These are phyloP conservation scores for Calosoma granatense DNA, from an alignment of 1,140 invertebrate species.

Conservation along the genomic window DNA sequence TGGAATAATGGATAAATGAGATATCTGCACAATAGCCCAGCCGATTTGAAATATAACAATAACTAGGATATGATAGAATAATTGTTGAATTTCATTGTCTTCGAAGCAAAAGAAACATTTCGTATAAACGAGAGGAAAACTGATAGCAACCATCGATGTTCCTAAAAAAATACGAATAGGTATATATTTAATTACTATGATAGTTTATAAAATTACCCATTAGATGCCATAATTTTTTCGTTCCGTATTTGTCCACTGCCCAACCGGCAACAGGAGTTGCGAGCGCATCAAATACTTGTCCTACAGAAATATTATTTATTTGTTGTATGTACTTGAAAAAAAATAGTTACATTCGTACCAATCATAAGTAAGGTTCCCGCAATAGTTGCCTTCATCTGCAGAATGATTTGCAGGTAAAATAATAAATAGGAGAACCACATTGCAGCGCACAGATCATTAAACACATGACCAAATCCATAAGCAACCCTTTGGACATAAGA, in stretches of 20 bases:
- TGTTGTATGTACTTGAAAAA: conserved; percentile 9
- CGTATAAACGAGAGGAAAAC: conserved; percentile 77
- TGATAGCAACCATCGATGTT: conserved; percentile 46
- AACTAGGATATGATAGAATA: conserved; percentile 63
- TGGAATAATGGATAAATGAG: conserved; percentile 82
- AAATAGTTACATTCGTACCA: conserved; percentile 38
- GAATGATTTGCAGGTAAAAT: conserved; percentile 74
- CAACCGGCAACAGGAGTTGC: conserved; percentile 79
- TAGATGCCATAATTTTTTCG: conserved; percentile 79
- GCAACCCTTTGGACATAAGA: conserved; percentile 40
- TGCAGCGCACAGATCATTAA: conserved; percentile 82
- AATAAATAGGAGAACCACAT: conserved; percentile 94
- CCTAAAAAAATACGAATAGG: conserved; percentile 37
- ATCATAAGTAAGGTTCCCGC: conserved; percentile 70
- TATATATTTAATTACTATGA: not conserved
- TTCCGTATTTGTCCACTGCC: conserved; percentile 63
- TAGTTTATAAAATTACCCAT: conserved; percentile 46
- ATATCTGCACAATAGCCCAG: conserved; percentile 85
- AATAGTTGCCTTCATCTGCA: conserved; percentile 54
- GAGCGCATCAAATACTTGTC: conserved; percentile 76
- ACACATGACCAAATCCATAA: conserved; percentile 77
- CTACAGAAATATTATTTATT: conserved; percentile 40
- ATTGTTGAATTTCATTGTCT: conserved; percentile 40
- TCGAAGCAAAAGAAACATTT: conserved; percentile 47
- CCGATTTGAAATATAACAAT: conserved; percentile 82